Conservation (phyloP, 2,113 vertebrate genomes). For the Tauraco erythrolophus region DNA sequence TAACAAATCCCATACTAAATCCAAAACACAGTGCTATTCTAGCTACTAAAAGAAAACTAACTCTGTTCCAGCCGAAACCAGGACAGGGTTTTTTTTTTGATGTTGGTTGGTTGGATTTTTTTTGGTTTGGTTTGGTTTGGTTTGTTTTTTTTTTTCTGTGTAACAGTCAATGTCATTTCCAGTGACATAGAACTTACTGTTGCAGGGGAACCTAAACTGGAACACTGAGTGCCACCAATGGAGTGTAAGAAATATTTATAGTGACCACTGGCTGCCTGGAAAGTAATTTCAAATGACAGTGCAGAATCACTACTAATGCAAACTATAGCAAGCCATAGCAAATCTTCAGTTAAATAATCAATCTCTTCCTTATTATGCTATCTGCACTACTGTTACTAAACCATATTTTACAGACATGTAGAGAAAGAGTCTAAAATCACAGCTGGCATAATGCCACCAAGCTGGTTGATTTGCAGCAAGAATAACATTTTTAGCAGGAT, state of each 20-base stretch:
- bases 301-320: neutral
- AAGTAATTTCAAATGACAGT: neutral
- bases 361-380: neutral
- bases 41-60: too few species aligned
- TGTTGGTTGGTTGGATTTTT: neutral
- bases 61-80: too few species aligned
- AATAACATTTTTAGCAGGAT: neutral
- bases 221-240: neutral
- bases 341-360: neutral
- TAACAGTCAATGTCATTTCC: neutral
- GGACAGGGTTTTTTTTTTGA: rapidly evolving
- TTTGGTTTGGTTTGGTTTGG: neutral
- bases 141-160: neutral
- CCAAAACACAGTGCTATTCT: too few species aligned
- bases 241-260: neutral
- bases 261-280: neutral
- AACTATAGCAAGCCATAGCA: neutral
- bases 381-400: neutral
- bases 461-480: neutral
- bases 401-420: neutral
- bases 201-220: neutral
- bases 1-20: too few species aligned
- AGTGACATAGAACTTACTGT: neutral
- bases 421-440: neutral
- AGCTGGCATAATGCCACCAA: neutral